Evolutionary conservation across 2,888 invertebrate species (phyloP), one percentile per base, ranked within the genome.

Genomic region (Acanthopleura granulata): DNA sequence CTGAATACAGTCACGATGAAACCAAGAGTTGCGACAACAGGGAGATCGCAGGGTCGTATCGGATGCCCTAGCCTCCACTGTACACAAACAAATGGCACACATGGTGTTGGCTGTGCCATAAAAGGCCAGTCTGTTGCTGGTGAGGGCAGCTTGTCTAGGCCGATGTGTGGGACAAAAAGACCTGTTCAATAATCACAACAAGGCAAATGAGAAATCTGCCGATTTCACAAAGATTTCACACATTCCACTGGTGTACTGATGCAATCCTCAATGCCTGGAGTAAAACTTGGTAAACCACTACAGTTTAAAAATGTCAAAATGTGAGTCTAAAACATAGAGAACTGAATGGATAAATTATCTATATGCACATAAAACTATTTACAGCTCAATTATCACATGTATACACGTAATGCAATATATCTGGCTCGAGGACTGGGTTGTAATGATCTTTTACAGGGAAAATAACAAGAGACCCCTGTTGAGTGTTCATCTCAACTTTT

Each of bases 11-110:
- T 83, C 85, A 69, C 94, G 92, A 84, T 96, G 96, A 84, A 95
- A 94, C 94, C 95, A 95, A 0, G 94, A 93, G 79, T 94, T 94
- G 40, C 93, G 93, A 82, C 96, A 96, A 89, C 96, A 96, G 0
- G 95, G 94, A 0, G 95, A 93, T 92, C 93, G 93, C 30, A 96
- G 91, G 0, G 93, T 93, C 0, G 91, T 88, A 61, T 86, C 81
- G 0, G 83, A 82, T 0, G 85, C 80, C n/a, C 91, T 91, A 0
- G 91, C 91, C 0, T 91, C 87, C 1, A 94, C 92, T 0, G 83
- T 80, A 0, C 93, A 93, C 79, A 93, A 93, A 87, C 96, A 96
- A 72, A 96, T 95, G 15, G 92, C 92, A 84, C 96, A 96, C 0
- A 86, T 81, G 57, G 88, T 81, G 62, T 86, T 87, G 0, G 86